Percentiles rank a stretch among this genome's conserved stretches.
phyloP scores from a whole-genome alignment of 2,113 vertebrate species.

The Mormyrus iriodes region DNA sequence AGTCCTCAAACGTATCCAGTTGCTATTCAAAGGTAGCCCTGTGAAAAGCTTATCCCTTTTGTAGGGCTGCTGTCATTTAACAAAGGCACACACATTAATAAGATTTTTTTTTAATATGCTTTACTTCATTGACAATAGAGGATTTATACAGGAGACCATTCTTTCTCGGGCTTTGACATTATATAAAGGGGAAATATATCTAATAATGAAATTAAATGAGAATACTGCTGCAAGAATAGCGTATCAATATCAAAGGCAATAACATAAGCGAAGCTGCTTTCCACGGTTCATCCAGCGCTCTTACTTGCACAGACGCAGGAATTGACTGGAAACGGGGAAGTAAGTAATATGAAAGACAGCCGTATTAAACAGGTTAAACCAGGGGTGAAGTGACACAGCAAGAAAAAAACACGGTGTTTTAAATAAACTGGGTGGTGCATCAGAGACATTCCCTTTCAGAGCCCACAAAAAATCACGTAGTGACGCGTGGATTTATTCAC shows the following conservation, averaged over 20 bases:
- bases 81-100: constrained; percentile 35
- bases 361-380: neutral
- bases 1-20: constrained; percentile 36
- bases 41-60: constrained; percentile 18
- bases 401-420: neutral
- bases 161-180: constrained; percentile 23
- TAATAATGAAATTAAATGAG: constrained; percentile 13
- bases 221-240: neutral
- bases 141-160: constrained; percentile 22
- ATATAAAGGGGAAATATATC: constrained; percentile 12
- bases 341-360: neutral
- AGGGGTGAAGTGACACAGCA: neutral
- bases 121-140: constrained; percentile 17
- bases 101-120: constrained; percentile 25
- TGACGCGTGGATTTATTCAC: constrained; percentile 50
- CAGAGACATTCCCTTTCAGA: constrained; percentile 35
- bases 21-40: constrained; percentile 41
- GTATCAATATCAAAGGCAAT: constrained; percentile 8
- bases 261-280: neutral
- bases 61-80: constrained; percentile 37
- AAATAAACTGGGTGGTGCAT: neutral
- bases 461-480: constrained; percentile 36
- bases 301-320: neutral
- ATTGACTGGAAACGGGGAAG: constrained; percentile 1
- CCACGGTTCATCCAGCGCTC: neutral